These are phyloP conservation scores for Brienomyrus longianalis DNA, from an alignment of 2,113 vertebrate species.

Conservation along the genomic window DNA sequence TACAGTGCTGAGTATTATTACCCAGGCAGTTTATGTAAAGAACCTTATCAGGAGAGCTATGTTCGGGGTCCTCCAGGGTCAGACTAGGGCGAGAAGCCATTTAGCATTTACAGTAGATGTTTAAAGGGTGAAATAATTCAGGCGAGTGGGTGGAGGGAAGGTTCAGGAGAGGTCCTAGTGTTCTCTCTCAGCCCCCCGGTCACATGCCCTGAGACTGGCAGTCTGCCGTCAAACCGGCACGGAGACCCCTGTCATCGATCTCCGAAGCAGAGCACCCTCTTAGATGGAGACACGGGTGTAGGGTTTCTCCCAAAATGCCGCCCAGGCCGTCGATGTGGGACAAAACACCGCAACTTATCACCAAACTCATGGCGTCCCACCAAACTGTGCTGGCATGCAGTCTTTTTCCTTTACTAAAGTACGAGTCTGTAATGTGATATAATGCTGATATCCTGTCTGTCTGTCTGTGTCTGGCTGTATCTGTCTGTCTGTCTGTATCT, in stretches of 20 bases:
- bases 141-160: not conserved
- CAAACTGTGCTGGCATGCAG: not conserved
- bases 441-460: not conserved
- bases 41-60: not conserved
- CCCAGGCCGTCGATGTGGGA: not conserved
- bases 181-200: not conserved
- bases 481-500: not conserved
- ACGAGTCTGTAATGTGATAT: not conserved
- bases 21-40: not conserved
- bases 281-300: slow-evolving; percentile 20
- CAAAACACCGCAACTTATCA: not conserved
- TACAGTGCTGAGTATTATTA: not conserved
- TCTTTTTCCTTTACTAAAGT: not conserved
- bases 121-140: not conserved
- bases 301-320: slow-evolving; percentile 27
- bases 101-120: not conserved
- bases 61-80: not conserved
- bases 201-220: not conserved
- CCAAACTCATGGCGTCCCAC: not conserved
- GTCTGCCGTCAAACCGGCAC: slow-evolving; percentile 12
- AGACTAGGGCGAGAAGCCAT: not conserved
- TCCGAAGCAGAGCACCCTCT: slow-evolving; percentile 12
- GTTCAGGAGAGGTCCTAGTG: not conserved
- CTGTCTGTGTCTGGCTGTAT: not conserved
- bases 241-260: slow-evolving; percentile 17